phyloP scores from a whole-genome alignment of 2,797 vertebrate species.

The Gymnothorax javanicus region DNA sequence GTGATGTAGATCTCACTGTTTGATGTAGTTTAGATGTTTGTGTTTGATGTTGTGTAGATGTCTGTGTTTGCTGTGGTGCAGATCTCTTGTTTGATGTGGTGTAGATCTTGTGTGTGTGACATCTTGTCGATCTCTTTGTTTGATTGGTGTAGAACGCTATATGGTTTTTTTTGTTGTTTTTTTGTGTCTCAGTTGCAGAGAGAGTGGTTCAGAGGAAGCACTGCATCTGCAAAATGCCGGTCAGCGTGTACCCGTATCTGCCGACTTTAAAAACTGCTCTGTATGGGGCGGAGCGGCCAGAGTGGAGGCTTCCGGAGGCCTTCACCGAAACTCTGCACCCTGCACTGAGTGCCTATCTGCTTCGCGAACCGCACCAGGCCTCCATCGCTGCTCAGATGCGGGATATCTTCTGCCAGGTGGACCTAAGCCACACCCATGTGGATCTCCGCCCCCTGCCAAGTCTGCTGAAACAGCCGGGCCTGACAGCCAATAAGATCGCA shows the following conservation, averaged over 20 bases:
- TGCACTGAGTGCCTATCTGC: constrained; percentile 72
- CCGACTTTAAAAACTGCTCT: constrained; percentile 68
- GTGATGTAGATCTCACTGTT: neutral
- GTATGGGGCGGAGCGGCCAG: constrained; percentile 76
- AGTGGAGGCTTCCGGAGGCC: constrained; percentile 74
- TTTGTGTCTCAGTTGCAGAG: constrained; percentile 66
- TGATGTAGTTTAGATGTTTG: too few relatives aligned
- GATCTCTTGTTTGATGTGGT: too few relatives aligned
- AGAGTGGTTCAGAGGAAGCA: constrained; percentile 66
- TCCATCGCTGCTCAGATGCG: constrained; percentile 71
- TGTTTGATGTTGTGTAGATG: too few relatives aligned
- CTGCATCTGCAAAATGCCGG: constrained; percentile 53
- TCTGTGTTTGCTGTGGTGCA: too few relatives aligned
- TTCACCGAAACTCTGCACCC: constrained; percentile 64
- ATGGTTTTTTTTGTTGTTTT: constrained; percentile 33
- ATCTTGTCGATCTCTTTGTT: too few relatives aligned
- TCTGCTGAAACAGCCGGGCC: constrained; percentile 64
- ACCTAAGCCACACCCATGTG: constrained; percentile 57
- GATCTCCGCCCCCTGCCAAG: constrained; percentile 67
- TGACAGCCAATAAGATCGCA: constrained; percentile 54
- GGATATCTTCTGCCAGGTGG: constrained; percentile 67
- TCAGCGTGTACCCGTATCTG: constrained; percentile 79
- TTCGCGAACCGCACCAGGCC: constrained; percentile 52
- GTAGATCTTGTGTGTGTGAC: too few relatives aligned
- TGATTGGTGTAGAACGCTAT: neutral